Conservation (phyloP, 2,113 vertebrate genomes). For the Daphoenositta chrysoptera region DNA sequence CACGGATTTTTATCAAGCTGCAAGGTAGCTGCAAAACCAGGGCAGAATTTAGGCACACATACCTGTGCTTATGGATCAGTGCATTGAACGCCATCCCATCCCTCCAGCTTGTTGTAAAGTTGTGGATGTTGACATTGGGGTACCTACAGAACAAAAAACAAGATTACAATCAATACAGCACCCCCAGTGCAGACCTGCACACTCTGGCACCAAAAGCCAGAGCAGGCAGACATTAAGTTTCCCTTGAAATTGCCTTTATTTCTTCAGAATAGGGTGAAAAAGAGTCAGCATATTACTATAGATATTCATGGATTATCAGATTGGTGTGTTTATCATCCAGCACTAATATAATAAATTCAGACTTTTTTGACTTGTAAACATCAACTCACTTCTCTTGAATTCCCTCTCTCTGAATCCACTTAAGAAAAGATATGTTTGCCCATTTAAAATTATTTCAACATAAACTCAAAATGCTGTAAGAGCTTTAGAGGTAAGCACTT, state of each 20-base stretch:
- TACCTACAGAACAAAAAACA: slow-evolving; percentile 76
- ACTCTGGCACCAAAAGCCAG: background rate
- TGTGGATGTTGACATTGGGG: slow-evolving; percentile 96
- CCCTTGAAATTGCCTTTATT: background rate
- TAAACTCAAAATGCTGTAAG: background rate
- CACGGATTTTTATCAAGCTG: background rate
- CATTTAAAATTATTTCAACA: background rate
- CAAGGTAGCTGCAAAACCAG: background rate
- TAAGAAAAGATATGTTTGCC: background rate
- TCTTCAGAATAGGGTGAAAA: background rate
- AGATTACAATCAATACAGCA: background rate
- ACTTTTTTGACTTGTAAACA: background rate
- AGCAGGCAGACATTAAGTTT: background rate
- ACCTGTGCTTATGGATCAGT: slow-evolving; percentile 98
- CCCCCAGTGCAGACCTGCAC: background rate
- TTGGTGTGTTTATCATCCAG: background rate
- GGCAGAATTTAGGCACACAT: background rate
- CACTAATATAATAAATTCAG: background rate
- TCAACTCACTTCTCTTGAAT: background rate
- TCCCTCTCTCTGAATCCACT: background rate
- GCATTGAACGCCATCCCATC: slow-evolving; percentile 99
- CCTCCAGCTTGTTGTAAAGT: slow-evolving; percentile 96
- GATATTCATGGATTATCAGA: background rate
- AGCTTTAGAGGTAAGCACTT: background rate
- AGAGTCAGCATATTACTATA: background rate